Percentiles rank a stretch among this genome's conserved stretches.
phyloP scores from a whole-genome alignment of 2,797 vertebrate species.

The Chelidonichthys spinosus region DNA sequence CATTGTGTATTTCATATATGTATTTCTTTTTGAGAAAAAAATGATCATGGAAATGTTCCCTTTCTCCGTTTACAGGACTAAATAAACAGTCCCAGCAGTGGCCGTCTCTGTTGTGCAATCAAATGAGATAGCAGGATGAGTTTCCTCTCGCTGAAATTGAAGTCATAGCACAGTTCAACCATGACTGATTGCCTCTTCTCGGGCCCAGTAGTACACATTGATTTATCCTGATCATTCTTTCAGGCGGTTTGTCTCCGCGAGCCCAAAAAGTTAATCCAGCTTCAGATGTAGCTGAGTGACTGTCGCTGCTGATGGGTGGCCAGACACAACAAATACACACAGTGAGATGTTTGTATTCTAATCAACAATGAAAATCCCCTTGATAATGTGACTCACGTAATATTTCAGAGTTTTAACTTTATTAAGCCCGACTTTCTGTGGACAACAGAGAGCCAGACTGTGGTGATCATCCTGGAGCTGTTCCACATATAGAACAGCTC shows the following conservation, averaged over 20 bases:
- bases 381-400: background rate
- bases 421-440: background rate
- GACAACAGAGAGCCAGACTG: background rate
- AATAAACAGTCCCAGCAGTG: conserved; percentile 40
- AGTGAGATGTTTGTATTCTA: conserved; percentile 8
- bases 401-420: conserved; percentile 1
- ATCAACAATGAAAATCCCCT: background rate
- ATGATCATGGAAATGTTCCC: conserved; percentile 21
- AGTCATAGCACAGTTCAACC: conserved; percentile 67
- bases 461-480: background rate
- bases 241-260: conserved; percentile 34
- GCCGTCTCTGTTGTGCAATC: conserved; percentile 62
- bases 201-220: conserved; percentile 38
- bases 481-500: background rate
- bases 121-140: conserved; percentile 66
- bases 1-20: background rate
- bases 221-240: conserved; percentile 56
- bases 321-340: conserved; percentile 10
- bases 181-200: conserved; percentile 73
- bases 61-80: conserved; percentile 28
- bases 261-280: conserved; percentile 35
- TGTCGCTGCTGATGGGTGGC: conserved; percentile 36
- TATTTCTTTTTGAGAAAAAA: conserved; percentile 18
- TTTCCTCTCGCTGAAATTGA: conserved; percentile 67
- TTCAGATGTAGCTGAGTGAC: conserved; percentile 13